A percentile compares a stretch with the other conserved stretches of the same genome.
These are phyloP conservation scores for Kryptopterus vitreolus DNA, from an alignment of 2,797 vertebrate species.

Conservation along the genomic window DNA sequence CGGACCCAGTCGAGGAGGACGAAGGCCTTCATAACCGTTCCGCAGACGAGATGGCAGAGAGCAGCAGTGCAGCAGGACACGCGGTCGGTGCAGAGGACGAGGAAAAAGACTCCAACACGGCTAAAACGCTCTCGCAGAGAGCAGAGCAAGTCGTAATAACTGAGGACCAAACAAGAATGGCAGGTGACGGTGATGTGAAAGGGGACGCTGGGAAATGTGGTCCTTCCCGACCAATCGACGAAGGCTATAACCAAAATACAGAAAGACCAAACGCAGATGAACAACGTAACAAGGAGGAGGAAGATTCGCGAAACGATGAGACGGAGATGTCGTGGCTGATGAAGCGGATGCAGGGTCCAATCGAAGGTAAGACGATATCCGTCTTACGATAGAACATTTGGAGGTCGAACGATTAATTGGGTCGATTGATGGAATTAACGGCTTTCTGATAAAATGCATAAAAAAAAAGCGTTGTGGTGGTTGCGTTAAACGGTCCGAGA, in stretches of 20 bases:
- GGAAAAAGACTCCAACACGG: conserved; percentile 6
- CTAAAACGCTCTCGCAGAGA: conserved; percentile 53
- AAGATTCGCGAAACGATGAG: conserved; percentile 77
- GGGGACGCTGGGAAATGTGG: conserved; percentile 57
- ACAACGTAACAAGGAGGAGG: conserved; percentile 64
- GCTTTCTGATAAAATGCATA: too few species aligned
- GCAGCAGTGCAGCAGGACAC: conserved; percentile 30
- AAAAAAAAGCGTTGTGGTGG: too few species aligned
- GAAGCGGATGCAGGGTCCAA: conserved; percentile 93
- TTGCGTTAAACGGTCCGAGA: too few species aligned
- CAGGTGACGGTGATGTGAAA: conserved; percentile 60
- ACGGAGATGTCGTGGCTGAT: conserved; percentile 91
- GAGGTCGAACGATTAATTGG: too few species aligned
- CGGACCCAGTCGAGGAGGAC: conserved; percentile 65
- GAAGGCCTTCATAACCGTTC: conserved; percentile 66
- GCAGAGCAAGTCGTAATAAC: not conserved
- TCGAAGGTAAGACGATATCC: conserved; percentile 85
- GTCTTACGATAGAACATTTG: too few species aligned
- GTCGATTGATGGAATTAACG: too few species aligned
- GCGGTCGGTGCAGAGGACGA: conserved; percentile 53
- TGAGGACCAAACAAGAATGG: conserved; percentile 57
- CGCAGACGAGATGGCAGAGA: conserved; percentile 61
- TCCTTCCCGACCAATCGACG: conserved; percentile 60
- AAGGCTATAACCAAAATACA: conserved; percentile 38
- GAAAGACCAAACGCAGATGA: conserved; percentile 61